These are phyloP conservation scores for Coleophora flavipennella DNA, from an alignment of 2,888 invertebrate genomes.

Conservation along the genomic window DNA sequence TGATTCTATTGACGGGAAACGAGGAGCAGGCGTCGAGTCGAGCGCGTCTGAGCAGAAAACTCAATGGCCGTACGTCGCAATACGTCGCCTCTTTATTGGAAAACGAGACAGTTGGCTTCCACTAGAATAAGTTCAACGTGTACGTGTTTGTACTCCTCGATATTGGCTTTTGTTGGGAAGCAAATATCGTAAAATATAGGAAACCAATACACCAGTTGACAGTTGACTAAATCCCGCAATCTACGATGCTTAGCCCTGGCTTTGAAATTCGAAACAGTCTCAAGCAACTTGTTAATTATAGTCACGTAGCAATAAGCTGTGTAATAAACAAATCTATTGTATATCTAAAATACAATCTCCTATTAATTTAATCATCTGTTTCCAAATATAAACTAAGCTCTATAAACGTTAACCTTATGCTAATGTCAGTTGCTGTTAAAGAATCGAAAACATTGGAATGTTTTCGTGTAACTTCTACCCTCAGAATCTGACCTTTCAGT, in stretches of 20 bases:
- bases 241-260: not conserved
- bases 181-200: slow-evolving; percentile 43
- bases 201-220: slow-evolving; percentile 19
- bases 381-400: no score
- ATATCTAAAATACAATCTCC: no score
- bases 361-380: no score
- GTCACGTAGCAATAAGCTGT: slow-evolving; percentile 14
- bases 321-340: not conserved
- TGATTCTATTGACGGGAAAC: slow-evolving; percentile 32
- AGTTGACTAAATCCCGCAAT: not conserved
- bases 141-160: slow-evolving; percentile 48
- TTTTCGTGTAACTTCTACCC: no score
- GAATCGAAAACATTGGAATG: no score
- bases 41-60: slow-evolving; percentile 57
- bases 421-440: no score
- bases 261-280: no score
- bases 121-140: slow-evolving; percentile 44
- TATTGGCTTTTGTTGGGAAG: slow-evolving; percentile 50
- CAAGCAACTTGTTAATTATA: not conserved
- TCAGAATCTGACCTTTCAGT: no score
- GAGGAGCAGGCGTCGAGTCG: slow-evolving; percentile 21
- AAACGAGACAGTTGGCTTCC: slow-evolving; percentile 61
- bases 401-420: no score
- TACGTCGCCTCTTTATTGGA: slow-evolving; percentile 64
- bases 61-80: slow-evolving; percentile 56